These are phyloP conservation scores for Drosophila funebris DNA, from an alignment of 1,140 invertebrate species.

Conservation along the genomic window DNA sequence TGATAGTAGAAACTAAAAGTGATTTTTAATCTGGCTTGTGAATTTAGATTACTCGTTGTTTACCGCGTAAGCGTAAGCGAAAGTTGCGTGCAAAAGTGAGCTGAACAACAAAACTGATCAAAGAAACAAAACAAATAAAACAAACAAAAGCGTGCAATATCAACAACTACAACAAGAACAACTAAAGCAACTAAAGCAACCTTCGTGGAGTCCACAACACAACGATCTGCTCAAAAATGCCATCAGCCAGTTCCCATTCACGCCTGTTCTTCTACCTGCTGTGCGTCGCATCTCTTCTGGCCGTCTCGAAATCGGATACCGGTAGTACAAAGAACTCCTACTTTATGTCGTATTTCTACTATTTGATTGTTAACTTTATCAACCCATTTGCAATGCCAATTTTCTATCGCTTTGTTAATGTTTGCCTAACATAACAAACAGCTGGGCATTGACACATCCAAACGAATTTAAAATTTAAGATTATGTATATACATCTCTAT, in stretches of 20 bases:
- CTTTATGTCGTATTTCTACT: constrained; percentile 82
- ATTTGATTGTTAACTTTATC: constrained; percentile 77
- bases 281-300: constrained; percentile 73
- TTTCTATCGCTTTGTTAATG: constrained; percentile 76
- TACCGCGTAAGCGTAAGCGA: constrained; percentile 65
- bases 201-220: constrained; percentile 24
- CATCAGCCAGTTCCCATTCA: constrained; percentile 68
- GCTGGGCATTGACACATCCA: background rate
- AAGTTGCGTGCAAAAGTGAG: constrained; percentile 66
- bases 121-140: background rate
- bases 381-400: constrained; percentile 81
- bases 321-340: constrained; percentile 80
- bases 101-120: constrained; percentile 22
- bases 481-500: constrained; percentile 3
- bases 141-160: constrained; percentile 22
- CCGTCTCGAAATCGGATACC: constrained; percentile 75
- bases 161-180: constrained; percentile 25
- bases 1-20: constrained; percentile 54
- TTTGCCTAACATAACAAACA: constrained; percentile 58
- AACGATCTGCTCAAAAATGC: constrained; percentile 56
- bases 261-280: constrained; percentile 76
- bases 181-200: constrained; percentile 31
- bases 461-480: constrained; percentile 49
- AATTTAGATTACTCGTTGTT: constrained; percentile 6
- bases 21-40: constrained; percentile 51